These are phyloP conservation scores for Dunckerocampus dactyliophorus DNA, from an alignment of 2,113 vertebrate genomes.

Conservation along the genomic window DNA sequence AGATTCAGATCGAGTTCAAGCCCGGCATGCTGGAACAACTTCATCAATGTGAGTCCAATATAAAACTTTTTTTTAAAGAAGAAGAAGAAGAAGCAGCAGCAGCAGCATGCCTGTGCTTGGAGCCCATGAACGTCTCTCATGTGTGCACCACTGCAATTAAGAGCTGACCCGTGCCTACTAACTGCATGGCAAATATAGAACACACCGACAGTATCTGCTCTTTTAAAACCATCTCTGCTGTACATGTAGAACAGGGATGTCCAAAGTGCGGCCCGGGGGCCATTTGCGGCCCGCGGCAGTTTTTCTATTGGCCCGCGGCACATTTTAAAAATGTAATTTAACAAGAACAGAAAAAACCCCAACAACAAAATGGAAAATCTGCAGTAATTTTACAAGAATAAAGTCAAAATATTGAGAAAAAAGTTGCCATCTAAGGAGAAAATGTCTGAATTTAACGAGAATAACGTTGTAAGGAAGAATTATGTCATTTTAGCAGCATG, in stretches of 20 bases:
- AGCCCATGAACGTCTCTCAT: background rate
- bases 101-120: background rate
- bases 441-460: no score
- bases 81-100: no score
- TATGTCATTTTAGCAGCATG: no score
- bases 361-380: no score
- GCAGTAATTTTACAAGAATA: no score
- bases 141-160: background rate
- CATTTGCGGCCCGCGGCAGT: no score
- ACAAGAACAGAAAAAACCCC: no score
- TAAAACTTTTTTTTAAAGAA: background rate
- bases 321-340: background rate
- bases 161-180: background rate
- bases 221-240: background rate
- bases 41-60: background rate
- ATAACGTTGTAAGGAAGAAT: no score
- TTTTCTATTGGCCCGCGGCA: no score
- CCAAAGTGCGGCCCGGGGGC: no score
- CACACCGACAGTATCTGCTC: background rate
- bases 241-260: background rate
- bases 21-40: background rate
- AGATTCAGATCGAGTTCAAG: background rate
- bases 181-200: slow-evolving; percentile 1
- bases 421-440: no score
- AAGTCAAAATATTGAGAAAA: no score